These are phyloP conservation scores for Adelosebastes latens DNA, from an alignment of 2,797 vertebrate genomes.

Conservation along the genomic window DNA sequence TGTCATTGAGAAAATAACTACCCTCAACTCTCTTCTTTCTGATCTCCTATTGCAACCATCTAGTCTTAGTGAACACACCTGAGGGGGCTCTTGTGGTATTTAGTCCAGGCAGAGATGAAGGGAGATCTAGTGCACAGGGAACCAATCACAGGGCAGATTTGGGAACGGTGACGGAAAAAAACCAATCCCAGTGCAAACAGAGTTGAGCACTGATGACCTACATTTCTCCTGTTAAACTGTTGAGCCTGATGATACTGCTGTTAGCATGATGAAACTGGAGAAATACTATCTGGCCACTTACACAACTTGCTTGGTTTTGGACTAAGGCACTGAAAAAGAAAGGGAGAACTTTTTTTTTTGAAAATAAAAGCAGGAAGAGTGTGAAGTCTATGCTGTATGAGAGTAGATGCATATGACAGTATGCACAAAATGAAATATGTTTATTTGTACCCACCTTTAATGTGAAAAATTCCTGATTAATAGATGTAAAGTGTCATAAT, in stretches of 20 bases:
- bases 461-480: neutral
- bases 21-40: neutral
- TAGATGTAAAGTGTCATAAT: neutral
- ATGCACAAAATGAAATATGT: neutral
- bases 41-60: neutral
- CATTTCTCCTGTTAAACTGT: slow-evolving; percentile 54
- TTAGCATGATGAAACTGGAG: slow-evolving; percentile 34
- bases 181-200: slow-evolving; percentile 29
- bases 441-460: neutral
- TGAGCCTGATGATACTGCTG: slow-evolving; percentile 13
- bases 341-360: neutral
- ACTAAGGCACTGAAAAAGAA: neutral
- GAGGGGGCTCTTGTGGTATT: slow-evolving; percentile 9
- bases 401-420: neutral
- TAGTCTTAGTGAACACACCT: neutral
- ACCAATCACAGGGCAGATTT: slow-evolving; percentile 20
- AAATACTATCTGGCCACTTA: slow-evolving; percentile 25
- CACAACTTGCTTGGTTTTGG: neutral
- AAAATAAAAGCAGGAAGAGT: slow-evolving; percentile 8
- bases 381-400: neutral
- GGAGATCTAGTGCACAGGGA: slow-evolving; percentile 14
- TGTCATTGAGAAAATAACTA: neutral
- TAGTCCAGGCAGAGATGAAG: slow-evolving; percentile 9
- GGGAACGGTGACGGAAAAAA: neutral
- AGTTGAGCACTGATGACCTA: slow-evolving; percentile 61